These are phyloP conservation scores for Diogma glabrata DNA, from an alignment of 2,888 invertebrate genomes.

Conservation along the genomic window DNA sequence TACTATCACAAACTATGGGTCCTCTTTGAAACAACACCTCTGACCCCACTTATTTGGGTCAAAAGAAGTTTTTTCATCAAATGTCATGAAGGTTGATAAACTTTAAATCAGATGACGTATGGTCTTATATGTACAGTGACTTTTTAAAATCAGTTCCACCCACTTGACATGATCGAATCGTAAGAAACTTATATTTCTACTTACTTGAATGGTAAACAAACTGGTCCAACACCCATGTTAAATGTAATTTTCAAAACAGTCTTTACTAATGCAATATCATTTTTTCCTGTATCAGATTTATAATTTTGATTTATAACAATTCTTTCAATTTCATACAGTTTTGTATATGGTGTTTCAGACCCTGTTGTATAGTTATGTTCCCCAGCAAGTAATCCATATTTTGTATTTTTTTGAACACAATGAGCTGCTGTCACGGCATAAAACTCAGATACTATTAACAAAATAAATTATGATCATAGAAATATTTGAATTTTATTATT, in stretches of 20 bases:
- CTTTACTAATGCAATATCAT: constrained; percentile 16
- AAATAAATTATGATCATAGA: background rate
- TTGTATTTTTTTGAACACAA: constrained; percentile 9
- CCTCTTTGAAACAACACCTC: no score
- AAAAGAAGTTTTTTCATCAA: no score
- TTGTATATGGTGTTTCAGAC: constrained; percentile 15
- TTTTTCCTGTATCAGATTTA: constrained; percentile 3
- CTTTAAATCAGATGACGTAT: no score
- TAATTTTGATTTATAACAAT: constrained; percentile 12
- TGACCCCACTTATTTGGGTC: no score
- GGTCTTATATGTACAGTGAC: no score
- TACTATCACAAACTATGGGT: no score
- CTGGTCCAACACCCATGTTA: constrained; percentile 16
- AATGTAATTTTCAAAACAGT: constrained; percentile 13
- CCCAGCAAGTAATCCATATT: constrained; percentile 10
- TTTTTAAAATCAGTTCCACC: no score
- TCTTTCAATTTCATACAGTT: constrained; percentile 10
- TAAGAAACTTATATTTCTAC: no score
- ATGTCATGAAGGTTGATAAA: no score
- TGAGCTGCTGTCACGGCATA: constrained; percentile 16
- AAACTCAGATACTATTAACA: constrained; percentile 10
- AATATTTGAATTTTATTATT: background rate
- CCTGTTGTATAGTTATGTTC: constrained; percentile 13
- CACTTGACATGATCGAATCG: no score
- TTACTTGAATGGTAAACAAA: constrained; percentile 18